These are phyloP conservation scores for Pocillopora verrucosa DNA, from an alignment of 64 coral and sea anemone genomes.

Conservation along the genomic window DNA sequence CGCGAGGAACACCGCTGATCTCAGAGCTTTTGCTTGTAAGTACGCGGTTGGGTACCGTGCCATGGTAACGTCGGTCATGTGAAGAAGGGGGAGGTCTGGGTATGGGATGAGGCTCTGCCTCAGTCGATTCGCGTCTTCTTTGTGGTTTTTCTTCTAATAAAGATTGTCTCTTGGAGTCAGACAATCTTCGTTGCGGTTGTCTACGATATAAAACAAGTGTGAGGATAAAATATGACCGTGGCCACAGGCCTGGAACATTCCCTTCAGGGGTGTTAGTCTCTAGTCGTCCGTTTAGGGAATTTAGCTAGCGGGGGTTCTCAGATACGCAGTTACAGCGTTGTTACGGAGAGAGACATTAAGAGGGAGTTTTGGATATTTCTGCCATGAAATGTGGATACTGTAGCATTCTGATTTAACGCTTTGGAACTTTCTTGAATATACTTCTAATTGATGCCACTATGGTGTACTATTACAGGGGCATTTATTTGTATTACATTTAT, in stretches of 20 bases:
- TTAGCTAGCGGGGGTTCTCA: too few species aligned
- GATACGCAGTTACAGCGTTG: too few species aligned
- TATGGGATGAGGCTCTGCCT: not conserved
- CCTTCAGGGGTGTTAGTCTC: not conserved
- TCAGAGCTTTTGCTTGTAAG: constrained; percentile 15
- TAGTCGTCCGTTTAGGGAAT: not conserved
- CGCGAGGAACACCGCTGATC: constrained; percentile 15
- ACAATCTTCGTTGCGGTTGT: not conserved
- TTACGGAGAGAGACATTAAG: too few species aligned
- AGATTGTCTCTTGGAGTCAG: constrained; percentile 2
- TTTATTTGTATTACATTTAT: too few species aligned
- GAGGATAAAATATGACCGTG: not conserved
- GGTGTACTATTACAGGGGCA: too few species aligned
- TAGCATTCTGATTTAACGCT: too few species aligned
- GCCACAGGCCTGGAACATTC: not conserved
- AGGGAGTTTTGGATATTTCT: too few species aligned
- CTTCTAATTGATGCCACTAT: too few species aligned
- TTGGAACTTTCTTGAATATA: too few species aligned
- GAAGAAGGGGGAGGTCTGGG: constrained; percentile 48
- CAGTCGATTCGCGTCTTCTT: not conserved
- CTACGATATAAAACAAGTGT: not conserved
- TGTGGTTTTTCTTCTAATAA: constrained; percentile 30
- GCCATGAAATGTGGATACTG: too few species aligned
- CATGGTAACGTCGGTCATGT: constrained; percentile 9
- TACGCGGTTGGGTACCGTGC: constrained; percentile 3